Evolutionary conservation across 2,113 vertebrate species (phyloP).

Genomic region (Archocentrus centrarchus): DNA sequence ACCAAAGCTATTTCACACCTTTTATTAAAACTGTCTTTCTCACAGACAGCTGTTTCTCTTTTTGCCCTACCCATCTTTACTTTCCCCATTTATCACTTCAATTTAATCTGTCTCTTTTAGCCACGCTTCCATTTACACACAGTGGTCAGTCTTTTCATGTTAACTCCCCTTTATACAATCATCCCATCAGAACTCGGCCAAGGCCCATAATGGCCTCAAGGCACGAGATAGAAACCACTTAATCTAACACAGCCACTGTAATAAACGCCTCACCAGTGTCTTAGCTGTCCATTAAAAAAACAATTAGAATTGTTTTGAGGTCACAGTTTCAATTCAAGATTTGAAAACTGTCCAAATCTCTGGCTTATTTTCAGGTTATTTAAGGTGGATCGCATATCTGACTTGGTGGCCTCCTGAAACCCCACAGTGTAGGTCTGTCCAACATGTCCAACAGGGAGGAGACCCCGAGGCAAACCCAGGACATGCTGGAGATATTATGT

Average conservation of each 20-base stretch:
- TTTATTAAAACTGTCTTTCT: background rate
- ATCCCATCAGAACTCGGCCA: constrained; percentile 6
- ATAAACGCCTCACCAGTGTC: background rate
- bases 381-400: background rate
- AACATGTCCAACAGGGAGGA: background rate
- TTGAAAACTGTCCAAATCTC: background rate
- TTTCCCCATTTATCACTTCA: background rate
- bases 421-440: background rate
- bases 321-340: background rate
- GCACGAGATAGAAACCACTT: background rate
- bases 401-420: background rate
- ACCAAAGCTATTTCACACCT: constrained; percentile 46
- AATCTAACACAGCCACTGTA: background rate
- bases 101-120: background rate
- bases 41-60: background rate
- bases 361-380: too few species aligned
- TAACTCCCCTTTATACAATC: background rate
- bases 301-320: background rate
- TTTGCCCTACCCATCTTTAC: background rate
- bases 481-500: background rate
- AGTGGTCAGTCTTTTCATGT: background rate
- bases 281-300: background rate
- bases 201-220: background rate
- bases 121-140: too few species aligned
- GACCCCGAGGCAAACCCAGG: background rate